phyloP scores from a whole-genome alignment of 2,888 invertebrate genomes.

The Cheilosia urbana region DNA sequence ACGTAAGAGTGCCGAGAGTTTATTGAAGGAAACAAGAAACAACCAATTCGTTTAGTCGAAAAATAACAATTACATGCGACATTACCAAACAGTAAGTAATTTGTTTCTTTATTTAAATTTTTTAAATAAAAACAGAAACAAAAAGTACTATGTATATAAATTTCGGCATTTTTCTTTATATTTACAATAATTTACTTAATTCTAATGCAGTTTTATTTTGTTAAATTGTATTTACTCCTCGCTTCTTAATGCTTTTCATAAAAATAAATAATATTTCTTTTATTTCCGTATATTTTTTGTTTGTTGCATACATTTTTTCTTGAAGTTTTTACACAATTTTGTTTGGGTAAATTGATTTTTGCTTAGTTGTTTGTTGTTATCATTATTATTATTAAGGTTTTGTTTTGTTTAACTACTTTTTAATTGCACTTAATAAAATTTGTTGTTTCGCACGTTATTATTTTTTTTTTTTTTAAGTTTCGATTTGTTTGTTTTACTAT shows the following conservation, averaged over 20 bases:
- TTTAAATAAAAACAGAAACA: conserved; percentile 31
- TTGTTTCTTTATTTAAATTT: conserved; percentile 41
- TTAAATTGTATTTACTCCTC: conserved; percentile 38
- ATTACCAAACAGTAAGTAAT: conserved; percentile 61
- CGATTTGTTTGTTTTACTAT: conserved; percentile 72
- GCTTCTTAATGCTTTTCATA: conserved; percentile 45
- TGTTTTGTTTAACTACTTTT: conserved; percentile 71
- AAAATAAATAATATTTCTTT: conserved; percentile 68
- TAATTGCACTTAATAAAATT: conserved; percentile 76
- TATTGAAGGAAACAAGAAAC: conserved; percentile 18
- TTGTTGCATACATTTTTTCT: conserved; percentile 45
- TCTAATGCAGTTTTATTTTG: conserved; percentile 52
- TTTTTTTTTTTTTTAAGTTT: conserved; percentile 52
- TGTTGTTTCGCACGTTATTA: conserved; percentile 69
- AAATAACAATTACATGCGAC: conserved; percentile 46
- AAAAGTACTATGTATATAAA: conserved; percentile 31
- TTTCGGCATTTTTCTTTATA: conserved; percentile 47
- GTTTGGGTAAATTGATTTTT: conserved; percentile 30
- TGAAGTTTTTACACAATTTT: conserved; percentile 54
- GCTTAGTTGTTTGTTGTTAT: conserved; percentile 32
- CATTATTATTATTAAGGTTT: conserved; percentile 28
- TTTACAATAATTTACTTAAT: conserved; percentile 68
- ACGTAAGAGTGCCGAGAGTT: conserved; percentile 27
- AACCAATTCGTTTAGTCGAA: conserved; percentile 32
- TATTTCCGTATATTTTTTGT: conserved; percentile 34